These are phyloP conservation scores for Pseudorhiza aurosa DNA, from an alignment of 30 jellyfish, hydroid and myxozoan genomes.

Conservation along the genomic window DNA sequence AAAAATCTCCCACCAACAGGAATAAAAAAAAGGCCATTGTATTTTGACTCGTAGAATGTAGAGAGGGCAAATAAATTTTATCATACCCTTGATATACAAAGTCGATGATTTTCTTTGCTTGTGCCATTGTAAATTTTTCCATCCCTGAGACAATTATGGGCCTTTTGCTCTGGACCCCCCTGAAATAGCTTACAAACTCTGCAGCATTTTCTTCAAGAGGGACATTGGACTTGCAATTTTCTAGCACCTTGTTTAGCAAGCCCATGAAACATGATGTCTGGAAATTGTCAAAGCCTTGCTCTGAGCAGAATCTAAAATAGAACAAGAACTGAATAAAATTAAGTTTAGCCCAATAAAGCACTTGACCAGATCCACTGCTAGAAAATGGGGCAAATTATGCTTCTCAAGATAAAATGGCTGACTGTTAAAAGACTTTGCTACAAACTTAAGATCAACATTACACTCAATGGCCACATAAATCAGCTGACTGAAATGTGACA, in stretches of 20 bases:
- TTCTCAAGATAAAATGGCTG: no score
- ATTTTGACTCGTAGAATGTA: background rate
- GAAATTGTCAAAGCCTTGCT: conserved; percentile 34
- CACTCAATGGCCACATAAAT: no score
- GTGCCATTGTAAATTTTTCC: conserved; percentile 29
- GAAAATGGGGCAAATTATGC: no score
- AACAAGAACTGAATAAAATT: background rate
- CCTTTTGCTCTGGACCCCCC: background rate
- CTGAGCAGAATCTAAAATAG: conserved; percentile 34
- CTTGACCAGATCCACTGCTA: no score
- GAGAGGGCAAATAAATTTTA: background rate
- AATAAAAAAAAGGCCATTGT: background rate
- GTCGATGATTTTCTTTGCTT: conserved; percentile 36
- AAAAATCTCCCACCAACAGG: no score
- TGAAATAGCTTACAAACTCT: conserved; percentile 20
- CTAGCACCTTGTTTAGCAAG: conserved; percentile 14
- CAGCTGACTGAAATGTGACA: no score
- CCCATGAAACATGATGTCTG: conserved; percentile 55
- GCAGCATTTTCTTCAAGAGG: conserved; percentile 7
- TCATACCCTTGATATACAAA: conserved; percentile 54
- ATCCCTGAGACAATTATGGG: background rate
- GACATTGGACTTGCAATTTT: conserved; percentile 7
- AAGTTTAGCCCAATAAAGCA: no score
- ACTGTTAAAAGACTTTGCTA: no score
- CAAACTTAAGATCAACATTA: no score